Evolutionary conservation across 2,113 vertebrate genomes (phyloP).

Genomic region (Callionymus lyra): DNA sequence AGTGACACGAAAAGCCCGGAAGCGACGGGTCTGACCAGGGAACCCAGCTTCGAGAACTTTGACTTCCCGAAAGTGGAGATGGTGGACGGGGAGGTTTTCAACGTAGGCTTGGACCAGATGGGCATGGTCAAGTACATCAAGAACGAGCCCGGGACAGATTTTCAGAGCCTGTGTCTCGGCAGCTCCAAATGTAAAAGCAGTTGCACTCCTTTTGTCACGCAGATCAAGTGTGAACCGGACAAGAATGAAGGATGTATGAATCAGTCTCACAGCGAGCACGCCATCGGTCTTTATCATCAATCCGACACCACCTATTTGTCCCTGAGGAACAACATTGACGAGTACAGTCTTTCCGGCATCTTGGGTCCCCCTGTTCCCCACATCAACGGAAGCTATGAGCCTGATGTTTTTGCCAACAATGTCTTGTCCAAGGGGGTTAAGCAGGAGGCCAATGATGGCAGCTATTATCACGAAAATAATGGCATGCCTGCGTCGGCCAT

Average conservation of each 20-base stretch:
- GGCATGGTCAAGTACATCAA: slow-evolving; percentile 92
- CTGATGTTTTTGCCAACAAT: slow-evolving; percentile 78
- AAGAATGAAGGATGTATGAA: slow-evolving; percentile 86
- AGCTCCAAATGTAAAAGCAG: slow-evolving; percentile 71
- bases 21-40: slow-evolving; percentile 54
- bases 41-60: slow-evolving; percentile 76
- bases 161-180: slow-evolving; percentile 82
- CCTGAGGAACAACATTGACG: slow-evolving; percentile 95
- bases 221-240: slow-evolving; percentile 86
- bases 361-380: slow-evolving; percentile 90
- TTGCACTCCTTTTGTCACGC: slow-evolving; percentile 74
- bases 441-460: slow-evolving; percentile 85
- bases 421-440: slow-evolving; percentile 86
- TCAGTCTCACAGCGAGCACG: slow-evolving; percentile 76
- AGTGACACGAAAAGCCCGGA: slow-evolving; percentile 79
- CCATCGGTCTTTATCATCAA: slow-evolving; percentile 81
- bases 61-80: slow-evolving; percentile 89
- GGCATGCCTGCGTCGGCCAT: slow-evolving; percentile 85
- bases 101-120: slow-evolving; percentile 73
- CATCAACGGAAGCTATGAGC: slow-evolving; percentile 83
- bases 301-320: slow-evolving; percentile 93
- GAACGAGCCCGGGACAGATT: slow-evolving; percentile 84
- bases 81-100: slow-evolving; percentile 78
- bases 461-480: slow-evolving; percentile 88
- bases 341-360: slow-evolving; percentile 95